phyloP scores from a whole-genome alignment of 2,797 vertebrate genomes.

The Taenioides sp. region DNA sequence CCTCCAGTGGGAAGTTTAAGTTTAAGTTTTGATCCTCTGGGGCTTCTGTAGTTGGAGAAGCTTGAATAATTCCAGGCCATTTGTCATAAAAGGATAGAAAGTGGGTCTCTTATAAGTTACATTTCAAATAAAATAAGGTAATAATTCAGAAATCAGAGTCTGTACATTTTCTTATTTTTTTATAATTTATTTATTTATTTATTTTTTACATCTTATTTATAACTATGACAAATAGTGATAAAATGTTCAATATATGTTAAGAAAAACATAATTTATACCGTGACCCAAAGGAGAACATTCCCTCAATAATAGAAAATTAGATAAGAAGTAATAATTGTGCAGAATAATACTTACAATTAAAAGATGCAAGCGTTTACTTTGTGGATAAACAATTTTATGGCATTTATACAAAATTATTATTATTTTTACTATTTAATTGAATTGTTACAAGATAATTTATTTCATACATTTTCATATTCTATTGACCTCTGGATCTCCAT shows the following conservation, averaged over 20 bases:
- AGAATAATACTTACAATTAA: too few species aligned
- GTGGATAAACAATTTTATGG: too few species aligned
- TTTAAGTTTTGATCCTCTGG: conserved; percentile 7
- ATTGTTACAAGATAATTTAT: not conserved
- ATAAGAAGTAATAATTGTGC: too few species aligned
- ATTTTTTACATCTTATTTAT: not conserved
- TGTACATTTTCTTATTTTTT: not conserved
- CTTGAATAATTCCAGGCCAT: not conserved
- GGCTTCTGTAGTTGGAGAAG: conserved; percentile 7
- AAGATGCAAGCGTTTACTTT: too few species aligned
- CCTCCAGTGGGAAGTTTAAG: not conserved
- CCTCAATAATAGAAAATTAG: too few species aligned
- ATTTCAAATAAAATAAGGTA: not conserved
- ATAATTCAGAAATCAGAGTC: not conserved
- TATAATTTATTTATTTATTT: not conserved
- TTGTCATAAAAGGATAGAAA: not conserved
- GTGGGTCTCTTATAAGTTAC: not conserved
- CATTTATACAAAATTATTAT: too few species aligned
- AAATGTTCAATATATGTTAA: too few species aligned
- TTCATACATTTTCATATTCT: not conserved
- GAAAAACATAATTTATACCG: too few species aligned
- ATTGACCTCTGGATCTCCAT: conserved; percentile 17
- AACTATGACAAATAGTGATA: not conserved
- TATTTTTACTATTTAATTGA: not conserved
- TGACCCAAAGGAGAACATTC: too few species aligned